Base-by-base conservation (phyloP, 1,140 invertebrate genomes). In the Drosophila prosaltans region DNA sequence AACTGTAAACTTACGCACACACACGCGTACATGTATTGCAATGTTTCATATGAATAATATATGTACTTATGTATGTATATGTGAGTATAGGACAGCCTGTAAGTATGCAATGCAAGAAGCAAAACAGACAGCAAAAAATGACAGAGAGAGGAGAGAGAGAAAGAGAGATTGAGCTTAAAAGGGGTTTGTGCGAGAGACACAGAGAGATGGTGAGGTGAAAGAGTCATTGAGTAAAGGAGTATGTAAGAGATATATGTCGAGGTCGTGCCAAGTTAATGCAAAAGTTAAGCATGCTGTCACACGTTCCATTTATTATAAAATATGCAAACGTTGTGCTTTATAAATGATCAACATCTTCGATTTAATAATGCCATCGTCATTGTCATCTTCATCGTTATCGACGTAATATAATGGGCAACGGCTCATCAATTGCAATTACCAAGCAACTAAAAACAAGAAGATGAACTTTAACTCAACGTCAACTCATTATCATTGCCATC, bases 291-390 rank as follows among this genome's bases (percentile, higher is more conserved):
- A 88, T 88, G 82, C 83, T 86, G 81, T 88, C 82, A 85, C 83
- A 79, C 82, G 83, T 82, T 86, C 88, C 83, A 86, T 88, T 88
- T 86, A 88, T 83, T 80, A 86, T 86, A 83, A 86, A 86, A 86
- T 86, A 86, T 86, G 84, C 84, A 88, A 80, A 74, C 72, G 65
- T 68, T 76, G 58, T 71, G 70, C 59, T 65, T 72, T 73, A 78
- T 74, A 77, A 81, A 74, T 82, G 75, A 86, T 83, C 75, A 83
- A 73, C 75, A 83, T 81, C 74, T 88, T 77, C 80, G 75, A 83
- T 77, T 86, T 86, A 83, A 85, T 81, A 81, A 88, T 76, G 75
- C 40, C 76, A 82, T 73, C 67, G 76, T 79, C 83, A 81, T 70
- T 57, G 45, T 71, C 54, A 63, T 59, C 16, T 10, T 4, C 45